Conservation (phyloP, 2,797 vertebrate genomes). For the Peromyscus eremicus region DNA sequence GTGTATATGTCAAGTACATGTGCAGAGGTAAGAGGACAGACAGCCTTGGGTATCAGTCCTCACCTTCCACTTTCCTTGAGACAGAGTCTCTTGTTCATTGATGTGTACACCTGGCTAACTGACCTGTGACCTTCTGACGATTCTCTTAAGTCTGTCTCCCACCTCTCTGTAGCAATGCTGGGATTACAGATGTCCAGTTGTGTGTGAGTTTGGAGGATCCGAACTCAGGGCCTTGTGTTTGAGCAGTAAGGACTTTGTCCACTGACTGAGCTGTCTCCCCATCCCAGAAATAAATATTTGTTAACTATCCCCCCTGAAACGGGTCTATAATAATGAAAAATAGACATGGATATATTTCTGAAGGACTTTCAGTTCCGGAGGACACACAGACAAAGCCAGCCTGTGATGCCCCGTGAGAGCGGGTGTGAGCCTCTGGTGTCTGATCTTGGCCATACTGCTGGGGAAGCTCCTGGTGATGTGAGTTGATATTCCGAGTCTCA, state of each 20-base stretch:
- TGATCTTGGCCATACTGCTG: background rate
- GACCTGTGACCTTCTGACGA: background rate
- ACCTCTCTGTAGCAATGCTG: background rate
- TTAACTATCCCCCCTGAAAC: background rate
- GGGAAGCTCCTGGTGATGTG: background rate
- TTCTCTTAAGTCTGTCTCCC: background rate
- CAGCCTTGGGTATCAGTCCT: background rate
- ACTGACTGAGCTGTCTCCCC: background rate
- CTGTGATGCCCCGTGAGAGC: accelerated
- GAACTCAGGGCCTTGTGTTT: background rate
- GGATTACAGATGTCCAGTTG: background rate
- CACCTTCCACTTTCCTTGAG: background rate
- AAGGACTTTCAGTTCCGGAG: background rate
- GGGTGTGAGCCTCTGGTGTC: background rate
- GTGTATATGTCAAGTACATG: background rate
- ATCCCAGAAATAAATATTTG: background rate
- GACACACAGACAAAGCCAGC: background rate
- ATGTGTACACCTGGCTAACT: background rate
- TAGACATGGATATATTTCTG: background rate
- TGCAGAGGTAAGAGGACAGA: background rate
- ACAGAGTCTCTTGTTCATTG: background rate
- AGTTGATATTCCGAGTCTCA: background rate
- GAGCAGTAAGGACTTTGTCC: background rate
- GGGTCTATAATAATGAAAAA: background rate
- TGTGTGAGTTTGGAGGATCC: background rate